phyloP scores from a whole-genome alignment of 1,140 invertebrate species.

The Sinonovacula constricta region DNA sequence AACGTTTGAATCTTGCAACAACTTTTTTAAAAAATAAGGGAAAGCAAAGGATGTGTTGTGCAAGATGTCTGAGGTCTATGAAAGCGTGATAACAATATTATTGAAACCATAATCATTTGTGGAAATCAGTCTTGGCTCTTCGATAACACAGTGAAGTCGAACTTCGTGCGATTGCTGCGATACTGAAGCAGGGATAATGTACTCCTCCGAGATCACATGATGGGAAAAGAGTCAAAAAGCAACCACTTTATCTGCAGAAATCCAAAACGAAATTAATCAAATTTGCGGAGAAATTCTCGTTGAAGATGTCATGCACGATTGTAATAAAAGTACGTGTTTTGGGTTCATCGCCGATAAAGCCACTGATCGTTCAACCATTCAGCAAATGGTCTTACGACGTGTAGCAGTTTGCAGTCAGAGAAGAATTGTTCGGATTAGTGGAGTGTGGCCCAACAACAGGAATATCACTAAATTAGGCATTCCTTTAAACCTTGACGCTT shows the following conservation, averaged over 20 bases:
- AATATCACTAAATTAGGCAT: background rate
- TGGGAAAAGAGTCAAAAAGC: background rate
- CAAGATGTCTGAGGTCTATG: background rate
- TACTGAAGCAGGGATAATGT: background rate
- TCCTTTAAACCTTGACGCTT: background rate
- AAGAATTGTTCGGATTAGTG: slow-evolving; percentile 15
- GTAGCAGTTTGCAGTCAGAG: background rate
- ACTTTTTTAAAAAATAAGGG: background rate
- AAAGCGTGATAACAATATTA: background rate
- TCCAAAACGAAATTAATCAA: slow-evolving; percentile 10
- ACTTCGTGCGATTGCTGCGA: background rate
- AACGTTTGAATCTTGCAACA: background rate
- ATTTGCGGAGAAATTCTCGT: slow-evolving; percentile 13
- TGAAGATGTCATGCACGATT: background rate
- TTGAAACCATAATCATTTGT: slow-evolving; percentile 16
- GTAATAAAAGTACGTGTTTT: background rate
- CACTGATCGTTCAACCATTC: slow-evolving; percentile 4
- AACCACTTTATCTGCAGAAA: slow-evolving; percentile 2
- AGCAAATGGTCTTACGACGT: slow-evolving; percentile 11
- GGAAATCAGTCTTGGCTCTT: slow-evolving; percentile 4
- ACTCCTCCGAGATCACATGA: background rate
- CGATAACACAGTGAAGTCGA: slow-evolving; percentile 8
- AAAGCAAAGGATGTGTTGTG: slow-evolving; percentile 3
- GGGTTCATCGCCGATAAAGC: slow-evolving; percentile 1
- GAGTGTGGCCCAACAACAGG: slow-evolving; percentile 4